A percentile compares a stretch with the other conserved stretches of the same genome.
Evolutionary conservation across 2,888 invertebrate species (phyloP).

Genomic region (Incurvaria masculella): DNA sequence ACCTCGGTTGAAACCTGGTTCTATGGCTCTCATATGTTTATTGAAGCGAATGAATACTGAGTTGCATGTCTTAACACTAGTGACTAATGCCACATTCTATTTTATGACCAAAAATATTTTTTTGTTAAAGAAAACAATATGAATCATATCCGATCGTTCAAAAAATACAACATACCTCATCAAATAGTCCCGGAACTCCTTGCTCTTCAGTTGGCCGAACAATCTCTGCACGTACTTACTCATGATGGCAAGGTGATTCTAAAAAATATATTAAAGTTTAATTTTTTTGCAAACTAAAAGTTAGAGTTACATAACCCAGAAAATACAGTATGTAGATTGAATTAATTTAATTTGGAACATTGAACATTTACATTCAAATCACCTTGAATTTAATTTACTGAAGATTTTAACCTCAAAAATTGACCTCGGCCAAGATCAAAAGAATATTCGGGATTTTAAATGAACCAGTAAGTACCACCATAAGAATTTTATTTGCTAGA

Average conservation of each 20-base stretch:
- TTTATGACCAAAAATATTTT: not conserved
- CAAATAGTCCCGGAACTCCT: conserved; percentile 82
- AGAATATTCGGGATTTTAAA: too few species aligned
- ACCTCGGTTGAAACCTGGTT: too few species aligned
- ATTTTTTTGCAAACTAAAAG: too few species aligned
- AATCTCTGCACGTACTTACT: conserved; percentile 37
- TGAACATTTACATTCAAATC: too few species aligned
- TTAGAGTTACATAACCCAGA: too few species aligned
- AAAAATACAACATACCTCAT: conserved; percentile 62
- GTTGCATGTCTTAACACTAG: not conserved
- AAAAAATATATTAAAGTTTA: conserved; percentile 13
- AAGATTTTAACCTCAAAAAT: too few species aligned
- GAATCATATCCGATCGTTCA: not conserved
- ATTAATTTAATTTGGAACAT: too few species aligned
- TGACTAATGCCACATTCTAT: not conserved
- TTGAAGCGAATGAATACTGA: not conserved
- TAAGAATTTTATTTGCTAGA: too few species aligned
- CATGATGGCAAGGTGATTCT: conserved; percentile 32
- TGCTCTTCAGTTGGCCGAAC: conserved; percentile 65
- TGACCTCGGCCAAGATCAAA: too few species aligned
- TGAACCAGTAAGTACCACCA: too few species aligned
- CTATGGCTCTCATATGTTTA: not conserved
- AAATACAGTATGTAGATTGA: too few species aligned
- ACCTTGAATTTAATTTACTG: too few species aligned
- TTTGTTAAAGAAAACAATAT: not conserved